A percentile compares a stretch with the other conserved stretches of the same genome.
phyloP scores from a whole-genome alignment of 2,113 vertebrate genomes.

The Mastomys natalensis region DNA sequence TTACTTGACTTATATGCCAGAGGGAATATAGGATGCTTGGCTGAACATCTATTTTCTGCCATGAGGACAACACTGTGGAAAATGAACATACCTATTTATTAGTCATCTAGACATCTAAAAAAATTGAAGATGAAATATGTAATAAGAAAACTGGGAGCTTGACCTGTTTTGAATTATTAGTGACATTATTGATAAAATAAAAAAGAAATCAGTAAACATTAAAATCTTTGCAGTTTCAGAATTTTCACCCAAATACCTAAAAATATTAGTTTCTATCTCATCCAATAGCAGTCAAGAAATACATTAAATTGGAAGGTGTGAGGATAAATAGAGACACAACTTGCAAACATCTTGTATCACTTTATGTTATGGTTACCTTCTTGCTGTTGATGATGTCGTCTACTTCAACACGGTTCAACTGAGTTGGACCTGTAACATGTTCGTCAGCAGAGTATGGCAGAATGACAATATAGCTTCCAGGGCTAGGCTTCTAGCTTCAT shows the following conservation, averaged over 20 bases:
- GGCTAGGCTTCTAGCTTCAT: not conserved
- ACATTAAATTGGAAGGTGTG: not conserved
- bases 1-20: not conserved
- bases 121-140: not conserved
- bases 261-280: not conserved
- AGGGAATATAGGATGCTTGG: not conserved
- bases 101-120: not conserved
- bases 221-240: not conserved
- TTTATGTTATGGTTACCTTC: too few species aligned
- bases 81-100: not conserved
- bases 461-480: not conserved
- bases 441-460: not conserved
- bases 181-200: not conserved
- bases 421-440: not conserved
- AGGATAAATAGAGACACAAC: not conserved
- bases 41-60: not conserved
- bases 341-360: not conserved
- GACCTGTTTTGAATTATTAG: not conserved
- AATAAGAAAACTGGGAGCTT: not conserved
- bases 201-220: not conserved
- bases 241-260: not conserved
- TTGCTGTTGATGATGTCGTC: not conserved
- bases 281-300: not conserved
- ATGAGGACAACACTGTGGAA: not conserved
- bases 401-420: not conserved